Base-by-base conservation (phyloP, 2,888 invertebrate species). In the Acleris holmiana region DNA sequence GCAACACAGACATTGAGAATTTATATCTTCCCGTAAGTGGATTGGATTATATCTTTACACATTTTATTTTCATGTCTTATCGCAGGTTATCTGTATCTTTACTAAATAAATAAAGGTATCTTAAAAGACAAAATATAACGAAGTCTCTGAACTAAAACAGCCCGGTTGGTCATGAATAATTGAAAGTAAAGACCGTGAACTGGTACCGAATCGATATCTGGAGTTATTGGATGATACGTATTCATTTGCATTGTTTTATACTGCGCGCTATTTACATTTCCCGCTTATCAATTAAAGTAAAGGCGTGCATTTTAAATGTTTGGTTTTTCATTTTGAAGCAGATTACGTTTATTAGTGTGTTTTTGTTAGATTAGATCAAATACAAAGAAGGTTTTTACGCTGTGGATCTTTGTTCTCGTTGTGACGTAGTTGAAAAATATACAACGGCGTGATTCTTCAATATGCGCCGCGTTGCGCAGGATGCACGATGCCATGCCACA, bases 151-250 rank as follows among this genome's bases (percentile, higher is more conserved):
- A 29, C 10, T 35, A 13, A 4, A 35, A 35, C 35, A 35, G 13
- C 13, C 35, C 35, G 10, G 13, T 35, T 35, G 35, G 35, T 29
- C 41, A 56, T 62, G 50, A 62, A 62, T 62, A 56, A 62, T 56
- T 56, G 50, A 62, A 62, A 29, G 35, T 17, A n/a, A 48, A 41
- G 56, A 10, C 50, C 41, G 25, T 44, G 56, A 56, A 62, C 44
- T 50, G 56, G 21, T 50, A 46, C 50, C 50, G 21, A 50, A 56
- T 62, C 62, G 62, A 62, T 62, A 44, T 25, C 44, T n/a, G 25
- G 0, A 23, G 44, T 51, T 41, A 50, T 50, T 57, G 62, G 23
- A 23, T 10, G 50, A 21, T 51, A 54, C 54, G 54, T 54, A 41
- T 23, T 21, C 21, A 56, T 56, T 57, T 50, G 62, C 49, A 56